Evolutionary conservation across 2,888 invertebrate genomes (phyloP).

Genomic region (Galeopsomyia nigrocyanea): DNA sequence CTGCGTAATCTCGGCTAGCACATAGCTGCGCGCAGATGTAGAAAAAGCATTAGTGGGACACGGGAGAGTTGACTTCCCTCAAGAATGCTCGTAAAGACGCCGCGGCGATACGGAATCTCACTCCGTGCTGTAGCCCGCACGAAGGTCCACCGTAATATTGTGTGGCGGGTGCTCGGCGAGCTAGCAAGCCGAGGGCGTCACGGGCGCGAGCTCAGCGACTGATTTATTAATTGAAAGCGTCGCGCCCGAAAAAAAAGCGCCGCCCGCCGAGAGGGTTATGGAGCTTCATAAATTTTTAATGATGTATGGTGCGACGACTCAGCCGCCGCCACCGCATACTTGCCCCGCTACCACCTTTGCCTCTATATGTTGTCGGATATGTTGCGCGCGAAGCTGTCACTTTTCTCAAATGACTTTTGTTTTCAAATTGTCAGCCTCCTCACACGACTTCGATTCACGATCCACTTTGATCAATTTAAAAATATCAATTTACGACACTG

Average conservation of each 20-base stretch:
- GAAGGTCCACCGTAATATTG: not conserved
- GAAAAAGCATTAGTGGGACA: slow-evolving; percentile 20
- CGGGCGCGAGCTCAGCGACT: not conserved
- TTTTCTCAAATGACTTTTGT: not conserved
- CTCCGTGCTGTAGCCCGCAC: not conserved
- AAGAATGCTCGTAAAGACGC: slow-evolving; percentile 23
- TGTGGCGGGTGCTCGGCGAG: too few species aligned
- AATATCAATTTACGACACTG: too few species aligned
- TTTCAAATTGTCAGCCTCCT: not conserved
- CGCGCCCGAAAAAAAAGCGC: not conserved
- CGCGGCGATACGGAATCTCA: slow-evolving; percentile 26
- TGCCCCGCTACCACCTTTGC: too few species aligned
- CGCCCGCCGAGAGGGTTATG: slow-evolving; percentile 14
- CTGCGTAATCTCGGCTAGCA: slow-evolving; percentile 30
- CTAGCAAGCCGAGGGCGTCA: not conserved
- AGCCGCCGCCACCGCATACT: too few species aligned
- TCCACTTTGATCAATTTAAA: too few species aligned
- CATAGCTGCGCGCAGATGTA: slow-evolving; percentile 27
- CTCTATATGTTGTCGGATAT: too few species aligned
- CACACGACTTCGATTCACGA: too few species aligned
- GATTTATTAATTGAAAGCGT: slow-evolving; percentile 32
- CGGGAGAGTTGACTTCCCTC: slow-evolving; percentile 7
- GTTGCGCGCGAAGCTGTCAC: too few species aligned
- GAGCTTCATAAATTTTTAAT: slow-evolving; percentile 31
- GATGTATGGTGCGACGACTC: slow-evolving; percentile 6